phyloP scores from a whole-genome alignment of 2,888 invertebrate species.

The Torymus aiolomorphi region DNA sequence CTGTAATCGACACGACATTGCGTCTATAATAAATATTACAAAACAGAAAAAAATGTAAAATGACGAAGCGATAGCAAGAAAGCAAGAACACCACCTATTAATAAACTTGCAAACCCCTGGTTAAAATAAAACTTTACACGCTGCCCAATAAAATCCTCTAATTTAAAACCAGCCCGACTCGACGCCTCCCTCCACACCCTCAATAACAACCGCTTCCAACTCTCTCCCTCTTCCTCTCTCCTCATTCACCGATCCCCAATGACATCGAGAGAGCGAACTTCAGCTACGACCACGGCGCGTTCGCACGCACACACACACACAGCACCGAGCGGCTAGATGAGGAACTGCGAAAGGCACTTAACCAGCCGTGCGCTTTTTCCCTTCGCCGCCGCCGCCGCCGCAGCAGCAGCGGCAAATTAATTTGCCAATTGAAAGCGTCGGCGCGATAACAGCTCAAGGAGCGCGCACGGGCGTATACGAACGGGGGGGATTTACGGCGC shows the following conservation, averaged over 20 bases:
- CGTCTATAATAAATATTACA: too few relatives aligned
- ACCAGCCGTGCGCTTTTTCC: neutral
- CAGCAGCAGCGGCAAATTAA: conserved; percentile 14
- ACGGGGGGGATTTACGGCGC: conserved; percentile 11
- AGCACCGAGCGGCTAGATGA: neutral
- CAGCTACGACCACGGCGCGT: too few relatives aligned
- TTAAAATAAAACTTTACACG: neutral
- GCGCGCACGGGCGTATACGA: neutral
- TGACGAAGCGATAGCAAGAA: too few relatives aligned
- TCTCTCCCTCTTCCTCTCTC: too few relatives aligned
- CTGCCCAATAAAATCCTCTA: neutral
- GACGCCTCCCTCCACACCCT: neutral
- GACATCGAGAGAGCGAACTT: too few relatives aligned
- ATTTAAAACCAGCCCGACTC: neutral
- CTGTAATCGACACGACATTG: too few relatives aligned
- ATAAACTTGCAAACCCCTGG: too few relatives aligned
- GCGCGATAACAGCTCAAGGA: conserved; percentile 10
- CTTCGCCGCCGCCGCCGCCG: neutral
- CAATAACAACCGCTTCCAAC: too few relatives aligned
- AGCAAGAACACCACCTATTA: too few relatives aligned
- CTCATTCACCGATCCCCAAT: too few relatives aligned
- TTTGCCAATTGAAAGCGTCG: conserved; percentile 15
- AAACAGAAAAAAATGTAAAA: too few relatives aligned
- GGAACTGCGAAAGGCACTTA: conserved; percentile 38
- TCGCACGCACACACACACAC: too few relatives aligned